Conservation (phyloP, 2,888 invertebrate genomes). For the Pachymerium ferrugineum region DNA sequence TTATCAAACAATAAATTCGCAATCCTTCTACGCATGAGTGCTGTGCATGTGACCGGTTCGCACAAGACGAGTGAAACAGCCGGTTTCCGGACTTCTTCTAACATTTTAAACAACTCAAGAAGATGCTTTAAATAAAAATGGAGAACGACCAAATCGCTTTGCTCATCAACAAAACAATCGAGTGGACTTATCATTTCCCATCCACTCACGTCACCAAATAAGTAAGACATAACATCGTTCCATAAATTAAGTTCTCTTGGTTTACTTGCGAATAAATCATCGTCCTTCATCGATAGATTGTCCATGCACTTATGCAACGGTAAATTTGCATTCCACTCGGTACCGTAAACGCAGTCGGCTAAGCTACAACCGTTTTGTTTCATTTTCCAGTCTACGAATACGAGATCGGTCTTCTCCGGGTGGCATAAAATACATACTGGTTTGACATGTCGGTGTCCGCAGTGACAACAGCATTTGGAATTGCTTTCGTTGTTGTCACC, state of each 20-base stretch:
- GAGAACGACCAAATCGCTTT: slow-evolving; percentile 40
- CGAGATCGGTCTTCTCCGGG: not conserved
- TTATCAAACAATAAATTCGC: slow-evolving; percentile 49
- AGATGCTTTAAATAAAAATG: slow-evolving; percentile 48
- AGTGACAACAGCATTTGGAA: not conserved
- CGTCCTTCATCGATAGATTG: not conserved
- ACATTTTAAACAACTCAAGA: slow-evolving; percentile 48
- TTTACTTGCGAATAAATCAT: not conserved
- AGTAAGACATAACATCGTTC: not conserved
- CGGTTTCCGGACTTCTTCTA: slow-evolving; percentile 46
- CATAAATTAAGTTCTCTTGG: no score
- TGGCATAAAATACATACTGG: slow-evolving; percentile 30
- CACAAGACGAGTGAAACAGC: slow-evolving; percentile 49
- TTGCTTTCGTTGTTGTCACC: not conserved
- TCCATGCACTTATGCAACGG: no score
- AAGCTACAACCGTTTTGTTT: not conserved
- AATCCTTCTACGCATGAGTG: slow-evolving; percentile 46
- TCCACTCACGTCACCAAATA: slow-evolving; percentile 43
- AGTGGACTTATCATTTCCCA: slow-evolving; percentile 49
- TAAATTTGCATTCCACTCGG: no score
- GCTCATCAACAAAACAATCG: slow-evolving; percentile 47
- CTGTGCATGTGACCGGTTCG: slow-evolving; percentile 48
- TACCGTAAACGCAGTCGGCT: no score
- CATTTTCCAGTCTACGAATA: slow-evolving; percentile 21
- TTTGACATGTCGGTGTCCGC: not conserved